Evolutionary conservation across 2,113 vertebrate species (phyloP), one percentile per base, ranked within the genome.

Genomic region (Nasalis larvatus): DNA sequence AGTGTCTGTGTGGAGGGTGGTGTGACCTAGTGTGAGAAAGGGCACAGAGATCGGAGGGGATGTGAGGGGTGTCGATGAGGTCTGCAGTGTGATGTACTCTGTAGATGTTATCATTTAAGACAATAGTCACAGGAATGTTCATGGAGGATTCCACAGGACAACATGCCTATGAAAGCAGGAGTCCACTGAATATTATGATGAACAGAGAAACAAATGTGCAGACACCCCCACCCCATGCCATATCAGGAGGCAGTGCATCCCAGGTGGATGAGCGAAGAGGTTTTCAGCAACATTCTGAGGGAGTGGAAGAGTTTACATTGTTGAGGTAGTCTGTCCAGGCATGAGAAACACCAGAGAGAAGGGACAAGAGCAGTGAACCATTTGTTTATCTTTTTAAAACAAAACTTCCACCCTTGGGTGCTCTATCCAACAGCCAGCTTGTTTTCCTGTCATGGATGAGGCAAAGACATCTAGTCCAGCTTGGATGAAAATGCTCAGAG

Each of bases 61-160:
- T 1, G 6, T 11, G n/a, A 12, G 10, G 4, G 30, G 74, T n/a
- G 49, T n/a, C 0, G 2, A 14, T n/a, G 52, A 63, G 0, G 0
- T 87, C 35, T 37, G 8, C 0, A 1, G 13, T 30, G 66, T 35
- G n/a, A 27, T 21, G 6, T 54, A 16, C 30, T 37, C 0, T 0
- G 47, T 32, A 16, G 63, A 54, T 20, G n/a, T 8, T n/a, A 21
- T 49, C 45, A 7, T 73, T 80, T 68, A 52, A 47, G 47, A 35
- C n/a, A n/a, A 83, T 20, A 35, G 35, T 71, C 91, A 69, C 20
- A 69, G 49, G 40, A 9, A 37, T 40, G 16, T 40, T 42, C 21
- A 10, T 8, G 30, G 58, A 52, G 49, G 69, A 95, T 25, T 81
- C 23, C 37, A 47, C 30, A 66, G 45, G 11, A 58, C 14, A 12